Evolutionary conservation across 2,113 vertebrate species (phyloP).

Genomic region (Mormyrus lacerda): DNA sequence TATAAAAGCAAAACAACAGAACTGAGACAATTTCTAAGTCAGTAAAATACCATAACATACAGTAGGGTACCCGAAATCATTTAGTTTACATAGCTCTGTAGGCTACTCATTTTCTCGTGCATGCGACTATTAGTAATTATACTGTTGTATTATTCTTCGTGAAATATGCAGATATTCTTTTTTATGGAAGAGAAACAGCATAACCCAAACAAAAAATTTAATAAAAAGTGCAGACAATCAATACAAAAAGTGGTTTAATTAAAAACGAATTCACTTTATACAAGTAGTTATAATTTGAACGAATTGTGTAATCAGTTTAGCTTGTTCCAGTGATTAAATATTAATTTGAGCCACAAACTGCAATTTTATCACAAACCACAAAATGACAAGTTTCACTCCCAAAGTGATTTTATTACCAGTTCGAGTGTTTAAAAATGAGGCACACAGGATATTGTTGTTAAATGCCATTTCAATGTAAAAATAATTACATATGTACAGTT

Average conservation of each 20-base stretch:
- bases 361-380: neutral
- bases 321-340: neutral
- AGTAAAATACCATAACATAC: neutral
- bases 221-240: neutral
- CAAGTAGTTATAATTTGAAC: neutral
- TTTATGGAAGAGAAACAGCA: neutral
- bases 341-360: neutral
- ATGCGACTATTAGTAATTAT: neutral
- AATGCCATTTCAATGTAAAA: constrained; percentile 29
- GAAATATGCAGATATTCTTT: neutral
- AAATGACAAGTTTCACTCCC: constrained; percentile 21
- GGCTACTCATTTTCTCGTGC: neutral
- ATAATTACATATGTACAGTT: constrained; percentile 46
- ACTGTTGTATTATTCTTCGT: neutral
- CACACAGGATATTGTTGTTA: constrained; percentile 33
- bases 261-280: neutral
- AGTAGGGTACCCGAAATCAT: neutral
- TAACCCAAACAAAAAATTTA: neutral
- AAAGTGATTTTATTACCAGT: constrained; percentile 49
- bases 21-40: neutral
- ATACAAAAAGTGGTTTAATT: neutral
- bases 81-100: neutral
- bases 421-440: constrained; percentile 47
- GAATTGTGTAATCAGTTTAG: neutral
- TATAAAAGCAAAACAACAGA: neutral